phyloP scores from a whole-genome alignment of 2,888 invertebrate species.

The Phytoseiulus persimilis region DNA sequence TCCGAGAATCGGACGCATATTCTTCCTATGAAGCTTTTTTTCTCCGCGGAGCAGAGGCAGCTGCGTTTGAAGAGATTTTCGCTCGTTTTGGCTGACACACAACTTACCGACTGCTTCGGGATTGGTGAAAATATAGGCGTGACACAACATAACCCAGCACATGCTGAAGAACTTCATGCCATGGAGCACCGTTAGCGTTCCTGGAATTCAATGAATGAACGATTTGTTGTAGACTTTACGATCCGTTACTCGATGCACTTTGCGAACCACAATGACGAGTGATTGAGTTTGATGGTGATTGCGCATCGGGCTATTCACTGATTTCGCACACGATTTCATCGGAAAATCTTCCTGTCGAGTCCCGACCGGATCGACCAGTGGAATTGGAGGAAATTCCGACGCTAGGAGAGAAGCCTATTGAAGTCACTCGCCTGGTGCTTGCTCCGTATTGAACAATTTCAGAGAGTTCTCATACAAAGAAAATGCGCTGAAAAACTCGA shows the following conservation, averaged over 20 bases:
- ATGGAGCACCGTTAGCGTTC: conserved; percentile 41
- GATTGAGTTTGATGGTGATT: neutral
- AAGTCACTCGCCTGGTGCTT: conserved; percentile 8
- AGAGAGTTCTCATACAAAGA: conserved; percentile 26
- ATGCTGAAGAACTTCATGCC: conserved; percentile 43
- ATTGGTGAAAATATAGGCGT: conserved; percentile 43
- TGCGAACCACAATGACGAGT: neutral
- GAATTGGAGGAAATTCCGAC: neutral
- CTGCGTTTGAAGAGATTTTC: neutral
- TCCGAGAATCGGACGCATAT: neutral
- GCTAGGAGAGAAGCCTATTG: neutral
- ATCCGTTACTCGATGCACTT: neutral
- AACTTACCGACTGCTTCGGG: conserved; percentile 43
- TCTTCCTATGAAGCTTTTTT: neutral
- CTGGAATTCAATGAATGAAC: conserved; percentile 41
- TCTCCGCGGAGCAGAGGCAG: neutral
- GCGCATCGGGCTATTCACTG: neutral
- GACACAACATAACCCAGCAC: conserved; percentile 44
- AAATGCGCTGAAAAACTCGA: conserved; percentile 24
- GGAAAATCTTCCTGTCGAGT: too few species aligned
- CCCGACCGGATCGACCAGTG: neutral
- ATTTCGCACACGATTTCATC: neutral
- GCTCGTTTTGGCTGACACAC: neutral
- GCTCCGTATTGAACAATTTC: neutral
- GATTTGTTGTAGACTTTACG: neutral